Conservation (phyloP, 2,113 vertebrate species). For the Brachyistius frenatus region DNA sequence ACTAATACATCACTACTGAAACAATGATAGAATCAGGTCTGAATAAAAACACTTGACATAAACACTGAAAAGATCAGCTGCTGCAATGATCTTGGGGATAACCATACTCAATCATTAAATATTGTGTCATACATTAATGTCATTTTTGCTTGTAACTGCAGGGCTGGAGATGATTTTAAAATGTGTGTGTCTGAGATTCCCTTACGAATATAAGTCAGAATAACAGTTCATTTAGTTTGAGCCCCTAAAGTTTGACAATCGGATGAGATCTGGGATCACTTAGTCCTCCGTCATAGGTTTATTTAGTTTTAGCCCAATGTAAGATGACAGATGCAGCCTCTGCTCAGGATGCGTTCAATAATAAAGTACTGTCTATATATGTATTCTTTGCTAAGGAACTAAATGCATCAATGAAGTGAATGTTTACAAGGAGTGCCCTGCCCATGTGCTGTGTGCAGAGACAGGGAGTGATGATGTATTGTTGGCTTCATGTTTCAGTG, state of each 20-base stretch:
- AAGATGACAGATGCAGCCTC: too few relatives aligned
- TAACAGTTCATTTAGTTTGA: background rate
- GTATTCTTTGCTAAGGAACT: background rate
- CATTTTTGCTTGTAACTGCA: background rate
- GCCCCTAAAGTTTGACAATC: background rate
- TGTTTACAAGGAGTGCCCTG: background rate
- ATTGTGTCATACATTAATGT: background rate
- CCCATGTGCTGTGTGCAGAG: background rate
- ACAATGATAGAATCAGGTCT: background rate
- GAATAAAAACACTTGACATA: background rate
- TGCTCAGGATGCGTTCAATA: background rate
- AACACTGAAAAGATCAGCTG: background rate
- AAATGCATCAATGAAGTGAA: background rate
- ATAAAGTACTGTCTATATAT: background rate
- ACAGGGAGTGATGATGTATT: background rate
- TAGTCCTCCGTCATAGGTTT: too few relatives aligned
- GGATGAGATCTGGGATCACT: too few relatives aligned
- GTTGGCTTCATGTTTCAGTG: slow-evolving; percentile 1
- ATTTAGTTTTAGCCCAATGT: background rate
- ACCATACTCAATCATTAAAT: background rate
- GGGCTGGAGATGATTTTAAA: background rate
- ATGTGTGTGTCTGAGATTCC: background rate
- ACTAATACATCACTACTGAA: background rate
- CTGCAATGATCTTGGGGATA: background rate
- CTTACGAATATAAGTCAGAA: background rate